Conservation (phyloP, 2,888 invertebrate genomes). For the Atrina japonica region DNA sequence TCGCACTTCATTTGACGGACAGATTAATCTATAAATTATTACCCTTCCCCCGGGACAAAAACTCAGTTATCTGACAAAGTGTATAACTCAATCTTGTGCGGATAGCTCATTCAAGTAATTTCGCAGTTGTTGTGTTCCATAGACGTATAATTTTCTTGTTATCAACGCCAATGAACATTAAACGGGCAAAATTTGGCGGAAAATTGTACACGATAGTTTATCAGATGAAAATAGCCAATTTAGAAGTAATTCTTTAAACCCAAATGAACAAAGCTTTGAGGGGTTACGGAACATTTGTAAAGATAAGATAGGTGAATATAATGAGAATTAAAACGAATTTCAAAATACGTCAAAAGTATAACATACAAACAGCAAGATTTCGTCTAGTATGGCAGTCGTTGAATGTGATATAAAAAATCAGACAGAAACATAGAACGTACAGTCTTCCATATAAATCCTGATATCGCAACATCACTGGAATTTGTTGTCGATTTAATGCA, state of each 20-base stretch:
- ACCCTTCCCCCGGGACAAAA: constrained; percentile 28
- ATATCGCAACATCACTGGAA: too few relatives aligned
- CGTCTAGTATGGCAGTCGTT: too few relatives aligned
- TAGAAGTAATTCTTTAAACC: constrained; percentile 22
- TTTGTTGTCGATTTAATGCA: too few relatives aligned
- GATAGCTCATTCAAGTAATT: constrained; percentile 23
- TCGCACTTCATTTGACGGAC: constrained; percentile 34
- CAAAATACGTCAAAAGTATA: too few relatives aligned
- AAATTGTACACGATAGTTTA: constrained; percentile 23
- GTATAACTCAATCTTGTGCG: constrained; percentile 6
- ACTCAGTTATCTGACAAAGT: constrained; percentile 18
- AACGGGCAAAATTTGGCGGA: constrained; percentile 32
- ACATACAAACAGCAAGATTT: too few relatives aligned
- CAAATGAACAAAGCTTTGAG: constrained; percentile 17
- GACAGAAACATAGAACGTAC: too few relatives aligned
- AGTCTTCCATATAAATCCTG: too few relatives aligned
- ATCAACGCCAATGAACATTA: constrained; percentile 10
- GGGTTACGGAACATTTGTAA: constrained; percentile 11
- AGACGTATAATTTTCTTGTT: constrained; percentile 34
- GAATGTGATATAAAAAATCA: too few relatives aligned
- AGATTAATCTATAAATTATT: constrained; percentile 37
- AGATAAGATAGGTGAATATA: too few relatives aligned
- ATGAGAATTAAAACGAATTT: too few relatives aligned
- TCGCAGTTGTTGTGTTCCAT: constrained; percentile 15
- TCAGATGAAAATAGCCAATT: constrained; percentile 17